Conservation (phyloP, 1,140 invertebrate species). For the Bombus cullumanus region DNA sequence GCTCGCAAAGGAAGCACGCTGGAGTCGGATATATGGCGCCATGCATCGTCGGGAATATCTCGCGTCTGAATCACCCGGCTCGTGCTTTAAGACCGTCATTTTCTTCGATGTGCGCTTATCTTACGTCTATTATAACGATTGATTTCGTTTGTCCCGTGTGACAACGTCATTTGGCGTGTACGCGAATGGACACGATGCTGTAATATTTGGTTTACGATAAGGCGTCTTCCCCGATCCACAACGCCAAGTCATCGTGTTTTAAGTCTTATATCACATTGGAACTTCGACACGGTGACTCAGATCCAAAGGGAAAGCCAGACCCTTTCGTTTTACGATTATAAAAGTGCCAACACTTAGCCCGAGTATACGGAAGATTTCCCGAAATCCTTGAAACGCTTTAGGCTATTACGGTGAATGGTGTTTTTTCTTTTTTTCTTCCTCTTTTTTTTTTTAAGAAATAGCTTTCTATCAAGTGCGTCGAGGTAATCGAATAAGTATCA, state of each 20-base stretch:
- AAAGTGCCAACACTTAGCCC: not conserved
- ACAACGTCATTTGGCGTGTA: not conserved
- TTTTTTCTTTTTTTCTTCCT: no score
- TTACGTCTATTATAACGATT: not conserved
- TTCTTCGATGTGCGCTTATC: conserved; percentile 14
- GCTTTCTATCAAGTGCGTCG: no score
- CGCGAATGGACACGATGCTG: no score
- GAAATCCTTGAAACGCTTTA: not conserved
- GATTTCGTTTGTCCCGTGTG: not conserved
- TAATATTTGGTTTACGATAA: not conserved
- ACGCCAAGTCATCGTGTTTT: not conserved
- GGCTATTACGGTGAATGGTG: not conserved
- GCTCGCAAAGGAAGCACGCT: conserved; percentile 72
- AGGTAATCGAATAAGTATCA: no score
- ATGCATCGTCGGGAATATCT: conserved; percentile 74
- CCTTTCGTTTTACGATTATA: not conserved
- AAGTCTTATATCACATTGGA: no score
- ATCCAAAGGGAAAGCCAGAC: not conserved
- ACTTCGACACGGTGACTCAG: no score
- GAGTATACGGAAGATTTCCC: not conserved
- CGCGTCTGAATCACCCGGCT: conserved; percentile 72
- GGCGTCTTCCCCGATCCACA: not conserved
- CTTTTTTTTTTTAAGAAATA: not conserved
- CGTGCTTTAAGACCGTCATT: conserved; percentile 11
- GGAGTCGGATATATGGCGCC: conserved; percentile 76